phyloP scores from a whole-genome alignment of 64 coral and sea anemone species.

The Porites australiensis region DNA sequence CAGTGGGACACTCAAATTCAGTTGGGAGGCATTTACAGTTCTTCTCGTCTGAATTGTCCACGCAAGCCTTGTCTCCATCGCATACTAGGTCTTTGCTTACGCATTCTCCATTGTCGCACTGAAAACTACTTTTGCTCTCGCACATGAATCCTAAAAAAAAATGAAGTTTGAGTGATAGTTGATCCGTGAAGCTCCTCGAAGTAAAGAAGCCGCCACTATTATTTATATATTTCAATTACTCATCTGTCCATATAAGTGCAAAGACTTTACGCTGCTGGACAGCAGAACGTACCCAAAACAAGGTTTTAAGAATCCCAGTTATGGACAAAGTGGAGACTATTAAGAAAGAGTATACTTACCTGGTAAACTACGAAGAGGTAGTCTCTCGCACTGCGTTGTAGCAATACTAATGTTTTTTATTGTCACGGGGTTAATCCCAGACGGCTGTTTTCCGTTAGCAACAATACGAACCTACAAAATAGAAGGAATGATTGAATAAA shows the following conservation, averaged over 20 bases:
- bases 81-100: constrained; percentile 57
- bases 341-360: neutral
- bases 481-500: neutral
- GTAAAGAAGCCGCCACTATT: too few relatives aligned
- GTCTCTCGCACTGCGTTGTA: constrained; percentile 11
- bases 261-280: too few relatives aligned
- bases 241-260: too few relatives aligned
- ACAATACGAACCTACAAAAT: neutral
- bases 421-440: neutral
- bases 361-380: constrained; percentile 41
- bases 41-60: constrained; percentile 48
- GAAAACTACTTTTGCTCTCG: neutral
- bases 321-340: neutral
- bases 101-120: constrained; percentile 57
- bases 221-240: too few relatives aligned
- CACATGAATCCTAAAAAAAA: constrained; percentile 31
- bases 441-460: neutral
- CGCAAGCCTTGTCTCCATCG: constrained; percentile 44
- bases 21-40: constrained; percentile 40
- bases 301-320: too few relatives aligned
- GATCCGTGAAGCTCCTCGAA: too few relatives aligned
- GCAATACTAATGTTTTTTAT: constrained; percentile 26
- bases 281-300: too few relatives aligned
- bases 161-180: neutral
- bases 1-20: constrained; percentile 42